Percentiles rank a stretch among this genome's conserved stretches.
Evolutionary conservation across 2,797 vertebrate genomes (phyloP).

Genomic region (Enoplosus armatus): DNA sequence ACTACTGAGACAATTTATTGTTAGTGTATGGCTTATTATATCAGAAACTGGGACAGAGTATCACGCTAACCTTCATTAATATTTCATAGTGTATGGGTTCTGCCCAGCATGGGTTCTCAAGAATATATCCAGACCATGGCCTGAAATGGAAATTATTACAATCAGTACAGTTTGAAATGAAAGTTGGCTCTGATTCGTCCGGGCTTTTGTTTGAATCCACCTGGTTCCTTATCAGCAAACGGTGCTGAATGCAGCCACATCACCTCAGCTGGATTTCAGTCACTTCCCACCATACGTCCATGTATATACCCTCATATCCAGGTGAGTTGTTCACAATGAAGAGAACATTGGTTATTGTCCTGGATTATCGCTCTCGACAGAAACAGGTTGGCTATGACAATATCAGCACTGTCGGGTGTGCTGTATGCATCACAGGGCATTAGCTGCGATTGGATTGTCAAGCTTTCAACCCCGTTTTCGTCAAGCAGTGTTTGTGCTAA

Average conservation of each 20-base stretch:
- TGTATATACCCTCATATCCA: background rate
- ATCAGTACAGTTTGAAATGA: constrained; percentile 27
- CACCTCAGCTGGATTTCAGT: constrained; percentile 1
- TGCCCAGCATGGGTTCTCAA: background rate
- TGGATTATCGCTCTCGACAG: background rate
- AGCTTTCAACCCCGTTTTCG: constrained; percentile 8
- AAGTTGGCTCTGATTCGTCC: background rate
- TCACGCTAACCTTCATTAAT: constrained; percentile 28
- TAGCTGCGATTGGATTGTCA: background rate
- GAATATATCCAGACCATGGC: background rate
- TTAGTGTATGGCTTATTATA: background rate
- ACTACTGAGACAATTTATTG: too few relatives aligned
- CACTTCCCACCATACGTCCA: background rate
- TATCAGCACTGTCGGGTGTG: background rate
- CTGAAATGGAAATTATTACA: constrained; percentile 16
- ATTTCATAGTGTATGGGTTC: constrained; percentile 13
- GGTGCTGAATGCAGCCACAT: background rate
- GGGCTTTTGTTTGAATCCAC: constrained; percentile 1
- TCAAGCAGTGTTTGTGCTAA: background rate
- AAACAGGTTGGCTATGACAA: constrained; percentile 8
- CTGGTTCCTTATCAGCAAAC: background rate
- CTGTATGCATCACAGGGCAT: constrained; percentile 5
- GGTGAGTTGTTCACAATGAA: background rate
- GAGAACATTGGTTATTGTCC: background rate
- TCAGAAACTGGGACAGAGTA: background rate